Percentiles rank a stretch among this genome's conserved stretches.
Conservation (phyloP, 1,140 invertebrate genomes). For the Latrodectus geometricus region DNA sequence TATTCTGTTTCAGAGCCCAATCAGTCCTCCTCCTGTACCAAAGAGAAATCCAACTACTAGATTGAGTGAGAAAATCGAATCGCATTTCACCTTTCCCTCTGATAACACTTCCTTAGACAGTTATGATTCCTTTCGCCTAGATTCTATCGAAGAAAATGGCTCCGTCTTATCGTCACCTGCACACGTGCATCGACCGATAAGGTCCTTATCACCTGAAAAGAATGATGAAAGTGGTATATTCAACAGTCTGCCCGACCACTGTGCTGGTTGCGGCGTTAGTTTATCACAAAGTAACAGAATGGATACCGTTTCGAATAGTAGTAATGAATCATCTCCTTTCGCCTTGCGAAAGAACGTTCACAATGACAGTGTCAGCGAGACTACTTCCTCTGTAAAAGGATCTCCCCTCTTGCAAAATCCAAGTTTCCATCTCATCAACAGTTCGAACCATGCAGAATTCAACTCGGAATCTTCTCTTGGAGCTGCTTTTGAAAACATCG, state of each 20-base stretch:
- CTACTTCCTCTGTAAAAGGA: no score
- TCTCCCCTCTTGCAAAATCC: no score
- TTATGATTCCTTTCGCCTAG: constrained; percentile 6
- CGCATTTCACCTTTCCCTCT: constrained; percentile 18
- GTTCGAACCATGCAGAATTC: no score
- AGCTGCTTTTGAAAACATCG: no score
- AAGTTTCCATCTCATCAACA: no score
- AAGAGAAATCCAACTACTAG: constrained; percentile 39
- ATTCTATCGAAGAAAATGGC: not conserved
- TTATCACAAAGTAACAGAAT: not conserved
- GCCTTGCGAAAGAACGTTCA: not conserved
- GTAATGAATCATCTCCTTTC: constrained; percentile 22
- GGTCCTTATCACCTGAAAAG: constrained; percentile 16
- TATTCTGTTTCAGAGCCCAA: not conserved
- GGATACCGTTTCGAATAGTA: not conserved
- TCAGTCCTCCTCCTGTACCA: constrained; percentile 40
- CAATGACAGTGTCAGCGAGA: not conserved
- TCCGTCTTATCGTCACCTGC: not conserved
- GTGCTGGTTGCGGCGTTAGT: no score
- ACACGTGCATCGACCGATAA: constrained; percentile 12
- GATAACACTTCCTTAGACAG: constrained; percentile 35
- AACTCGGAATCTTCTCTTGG: no score
- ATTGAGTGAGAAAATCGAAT: constrained; percentile 19
- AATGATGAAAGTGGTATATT: not conserved
- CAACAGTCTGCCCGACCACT: no score